A percentile compares a stretch with the other conserved stretches of the same genome.
Evolutionary conservation across 1,140 invertebrate genomes (phyloP).

Genomic region (Bombus impatiens): DNA sequence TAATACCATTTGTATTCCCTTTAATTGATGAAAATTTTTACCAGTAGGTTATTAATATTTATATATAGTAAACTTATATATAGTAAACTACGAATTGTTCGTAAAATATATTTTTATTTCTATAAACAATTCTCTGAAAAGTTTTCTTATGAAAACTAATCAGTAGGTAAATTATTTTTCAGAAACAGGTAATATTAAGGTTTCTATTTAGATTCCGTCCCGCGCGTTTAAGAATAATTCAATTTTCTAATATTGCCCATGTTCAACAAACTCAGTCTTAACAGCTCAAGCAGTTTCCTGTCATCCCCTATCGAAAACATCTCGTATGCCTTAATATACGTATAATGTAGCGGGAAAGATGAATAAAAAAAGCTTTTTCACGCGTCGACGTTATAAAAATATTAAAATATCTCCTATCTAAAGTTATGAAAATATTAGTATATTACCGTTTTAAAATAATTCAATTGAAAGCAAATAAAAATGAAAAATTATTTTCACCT

Average conservation of each 20-base stretch:
- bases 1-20: too few relatives aligned
- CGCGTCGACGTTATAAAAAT: not conserved
- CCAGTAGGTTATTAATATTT: too few relatives aligned
- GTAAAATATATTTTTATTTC: too few relatives aligned
- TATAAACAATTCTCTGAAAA: too few relatives aligned
- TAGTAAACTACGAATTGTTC: too few relatives aligned
- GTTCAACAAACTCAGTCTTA: not conserved
- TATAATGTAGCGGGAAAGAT: too few relatives aligned
- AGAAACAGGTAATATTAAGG: not conserved
- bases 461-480: not conserved
- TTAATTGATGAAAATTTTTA: too few relatives aligned
- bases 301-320: not conserved
- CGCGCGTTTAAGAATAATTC: not conserved
- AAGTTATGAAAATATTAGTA: not conserved
- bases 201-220: not conserved
- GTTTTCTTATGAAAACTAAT: too few relatives aligned
- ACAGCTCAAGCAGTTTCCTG: not conserved
- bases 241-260: not conserved
- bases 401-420: not conserved
- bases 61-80: too few relatives aligned
- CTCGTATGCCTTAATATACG: not conserved
- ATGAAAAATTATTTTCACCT: not conserved
- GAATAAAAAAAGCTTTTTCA: not conserved
- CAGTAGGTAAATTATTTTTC: not conserved
- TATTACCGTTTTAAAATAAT: not conserved